These are phyloP conservation scores for Saguinus imperator DNA, from an alignment of 2,113 vertebrate genomes.

Conservation along the genomic window DNA sequence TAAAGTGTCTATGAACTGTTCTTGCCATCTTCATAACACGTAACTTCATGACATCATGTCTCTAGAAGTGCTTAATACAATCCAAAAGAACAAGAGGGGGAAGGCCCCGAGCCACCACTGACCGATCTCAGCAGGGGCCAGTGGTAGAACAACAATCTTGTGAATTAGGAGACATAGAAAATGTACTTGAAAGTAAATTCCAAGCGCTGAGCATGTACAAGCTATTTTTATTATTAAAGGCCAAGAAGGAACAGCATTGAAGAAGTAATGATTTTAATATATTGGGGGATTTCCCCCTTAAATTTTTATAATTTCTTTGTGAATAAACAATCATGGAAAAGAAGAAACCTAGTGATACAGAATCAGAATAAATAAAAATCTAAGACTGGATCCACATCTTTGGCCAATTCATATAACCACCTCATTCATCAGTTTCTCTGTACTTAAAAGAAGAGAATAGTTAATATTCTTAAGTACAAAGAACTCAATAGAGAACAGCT, in stretches of 20 bases:
- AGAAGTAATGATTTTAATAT: not conserved
- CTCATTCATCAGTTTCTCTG: constrained; percentile 5
- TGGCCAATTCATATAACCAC: not conserved
- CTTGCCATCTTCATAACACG: not conserved
- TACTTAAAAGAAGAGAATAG: not conserved
- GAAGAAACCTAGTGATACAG: constrained; percentile 1
- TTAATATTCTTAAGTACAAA: not conserved
- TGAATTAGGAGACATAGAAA: not conserved
- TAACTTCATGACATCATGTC: not conserved
- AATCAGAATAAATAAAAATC: constrained; percentile 41
- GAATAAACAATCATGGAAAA: not conserved
- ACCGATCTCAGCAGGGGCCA: not conserved
- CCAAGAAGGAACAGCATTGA: not conserved
- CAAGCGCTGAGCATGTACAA: not conserved
- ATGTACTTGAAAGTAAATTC: not conserved
- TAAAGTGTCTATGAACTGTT: not conserved
- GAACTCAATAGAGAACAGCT: not conserved
- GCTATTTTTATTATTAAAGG: not conserved
- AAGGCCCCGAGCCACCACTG: not conserved
- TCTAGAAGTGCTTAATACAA: not conserved
- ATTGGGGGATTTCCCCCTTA: not conserved
- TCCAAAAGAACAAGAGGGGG: not conserved
- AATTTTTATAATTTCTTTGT: not conserved
- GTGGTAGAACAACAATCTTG: not conserved
- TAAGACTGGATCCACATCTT: not conserved